Percentiles rank a stretch among this genome's conserved stretches.
Conservation (phyloP, 2,113 vertebrate species). For the Alectura lathami region DNA sequence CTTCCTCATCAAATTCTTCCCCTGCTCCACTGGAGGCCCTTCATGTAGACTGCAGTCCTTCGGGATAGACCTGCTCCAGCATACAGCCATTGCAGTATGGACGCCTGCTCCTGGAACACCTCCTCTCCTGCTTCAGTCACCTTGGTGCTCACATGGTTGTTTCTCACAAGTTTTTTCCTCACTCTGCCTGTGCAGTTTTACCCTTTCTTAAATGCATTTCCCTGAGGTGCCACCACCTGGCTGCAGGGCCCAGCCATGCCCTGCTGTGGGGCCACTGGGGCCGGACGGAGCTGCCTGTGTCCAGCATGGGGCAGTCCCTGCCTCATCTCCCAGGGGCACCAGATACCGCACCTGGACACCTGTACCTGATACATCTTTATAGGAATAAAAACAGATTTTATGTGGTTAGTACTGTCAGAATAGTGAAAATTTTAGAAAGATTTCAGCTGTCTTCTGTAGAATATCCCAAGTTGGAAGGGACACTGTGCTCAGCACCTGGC, state of each 20-base stretch:
- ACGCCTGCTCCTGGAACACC: no score
- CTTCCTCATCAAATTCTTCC: background rate
- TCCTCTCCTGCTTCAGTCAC: no score
- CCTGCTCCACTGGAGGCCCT: background rate
- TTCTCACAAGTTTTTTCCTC: no score
- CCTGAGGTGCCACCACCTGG: no score
- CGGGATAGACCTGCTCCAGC: no score
- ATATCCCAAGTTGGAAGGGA: no score
- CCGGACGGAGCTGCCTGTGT: accelerated
- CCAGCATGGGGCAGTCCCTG: no score
- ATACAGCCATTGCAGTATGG: no score
- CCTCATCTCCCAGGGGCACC: accelerated
- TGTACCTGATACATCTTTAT: accelerated
- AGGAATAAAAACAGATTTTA: background rate
- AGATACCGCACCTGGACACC: accelerated
- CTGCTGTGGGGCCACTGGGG: accelerated
- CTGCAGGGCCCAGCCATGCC: background rate
- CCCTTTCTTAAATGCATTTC: no score
- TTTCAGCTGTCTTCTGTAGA: background rate
- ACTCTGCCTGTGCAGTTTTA: no score
- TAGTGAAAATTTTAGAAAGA: background rate
- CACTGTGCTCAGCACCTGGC: no score
- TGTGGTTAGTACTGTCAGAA: background rate
- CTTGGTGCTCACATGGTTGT: no score
- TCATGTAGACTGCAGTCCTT: background rate